Base-by-base conservation (phyloP, 2,113 vertebrate genomes). In the Corythornis cristatus region DNA sequence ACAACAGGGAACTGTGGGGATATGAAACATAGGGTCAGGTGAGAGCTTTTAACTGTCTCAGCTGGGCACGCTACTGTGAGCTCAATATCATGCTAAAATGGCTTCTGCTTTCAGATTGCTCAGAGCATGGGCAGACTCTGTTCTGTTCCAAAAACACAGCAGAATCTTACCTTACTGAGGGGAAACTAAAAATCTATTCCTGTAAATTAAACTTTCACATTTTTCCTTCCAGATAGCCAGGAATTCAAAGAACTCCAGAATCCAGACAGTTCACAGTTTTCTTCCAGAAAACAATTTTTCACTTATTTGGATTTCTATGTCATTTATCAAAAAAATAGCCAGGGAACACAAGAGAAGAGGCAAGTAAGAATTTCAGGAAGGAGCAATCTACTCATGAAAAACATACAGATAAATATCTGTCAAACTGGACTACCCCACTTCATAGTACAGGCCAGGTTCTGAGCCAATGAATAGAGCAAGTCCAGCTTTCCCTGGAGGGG, bases 161-260 rank as follows among this genome's bases (percentile, higher is more conserved):
- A 72, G 57, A 86, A 28, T 5, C 11, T 68, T 75, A 51, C 17
- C 29, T 75, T 78, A 82, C 43, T 83, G 73, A 82, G 33, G 13
- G 45, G 45, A 79, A 86, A 74, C 28, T 3, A 71, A 61, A 94
- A 82, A 61, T 65, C 23, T 86, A 19, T 51, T 66, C 35, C 20
- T 62, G 17, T 76, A 79, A 92, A 73, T 65, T 82, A 60, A 75
- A 57, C 23, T 70, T 92, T 23, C 46, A 43, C 3, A 6, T 89
- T 85, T 92, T 91, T 68, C 42, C 35, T 87, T 94, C 77, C 28
- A 84, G 70, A 42, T 60, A 70, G 19, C 45, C 70, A 93, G 81
- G 21, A 83, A 84, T 70, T 84, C 33, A 77, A 75, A 86, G 40
- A 82, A 43, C 46, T 73, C 20, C 28, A 71, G 71, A 90, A 79